Percentiles rank a stretch among this genome's conserved stretches.
phyloP scores from a whole-genome alignment of 2,797 vertebrate genomes.

The Morelia viridis region DNA sequence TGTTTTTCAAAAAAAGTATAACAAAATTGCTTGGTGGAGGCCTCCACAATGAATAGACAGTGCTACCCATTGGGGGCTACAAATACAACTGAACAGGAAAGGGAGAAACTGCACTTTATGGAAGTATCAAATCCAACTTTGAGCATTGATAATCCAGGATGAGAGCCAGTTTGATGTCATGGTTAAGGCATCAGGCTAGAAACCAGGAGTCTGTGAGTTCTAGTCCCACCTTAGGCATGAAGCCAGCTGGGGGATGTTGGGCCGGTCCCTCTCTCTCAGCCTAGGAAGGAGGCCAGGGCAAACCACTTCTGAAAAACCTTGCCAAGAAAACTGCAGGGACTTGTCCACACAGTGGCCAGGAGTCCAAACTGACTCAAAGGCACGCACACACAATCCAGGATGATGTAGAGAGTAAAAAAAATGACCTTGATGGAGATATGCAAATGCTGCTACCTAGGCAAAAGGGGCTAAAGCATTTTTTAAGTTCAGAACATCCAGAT shows the following conservation, averaged over 20 bases:
- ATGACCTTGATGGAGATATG: not conserved
- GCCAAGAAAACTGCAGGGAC: not conserved
- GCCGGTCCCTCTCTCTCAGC: not conserved
- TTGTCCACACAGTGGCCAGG: not conserved
- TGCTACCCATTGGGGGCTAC: not conserved
- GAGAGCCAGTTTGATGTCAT: not conserved
- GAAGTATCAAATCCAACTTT: not conserved
- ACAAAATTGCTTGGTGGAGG: not conserved
- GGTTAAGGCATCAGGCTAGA: not conserved
- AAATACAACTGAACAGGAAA: too few species aligned
- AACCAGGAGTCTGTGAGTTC: not conserved
- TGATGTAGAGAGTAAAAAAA: not conserved
- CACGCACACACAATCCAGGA: not conserved
- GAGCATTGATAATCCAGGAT: not conserved
- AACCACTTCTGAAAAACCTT: not conserved
- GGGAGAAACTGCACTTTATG: not conserved
- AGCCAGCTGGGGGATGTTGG: not conserved
- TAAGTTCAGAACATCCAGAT: not conserved
- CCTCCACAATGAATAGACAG: not conserved
- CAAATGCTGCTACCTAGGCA: not conserved
- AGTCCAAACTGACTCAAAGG: not conserved
- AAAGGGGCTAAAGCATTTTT: not conserved
- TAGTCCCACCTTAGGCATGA: not conserved
- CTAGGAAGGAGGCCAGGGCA: not conserved
- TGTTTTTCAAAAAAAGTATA: not conserved